phyloP scores from a whole-genome alignment of 2,888 invertebrate species.

The Mycalesis mineus region DNA sequence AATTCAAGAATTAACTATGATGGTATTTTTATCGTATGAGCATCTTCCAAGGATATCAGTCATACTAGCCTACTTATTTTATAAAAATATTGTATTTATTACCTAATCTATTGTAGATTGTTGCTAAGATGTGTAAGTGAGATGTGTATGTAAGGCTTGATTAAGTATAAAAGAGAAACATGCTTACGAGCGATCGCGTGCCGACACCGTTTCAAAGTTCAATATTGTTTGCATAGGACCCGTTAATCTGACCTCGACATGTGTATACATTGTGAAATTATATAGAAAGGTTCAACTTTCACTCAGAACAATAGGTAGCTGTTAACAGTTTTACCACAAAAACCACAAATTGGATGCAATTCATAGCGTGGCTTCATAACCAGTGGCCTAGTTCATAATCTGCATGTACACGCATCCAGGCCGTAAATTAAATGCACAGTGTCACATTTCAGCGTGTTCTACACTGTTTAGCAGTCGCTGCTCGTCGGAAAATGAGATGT shows the following conservation, averaged over 20 bases:
- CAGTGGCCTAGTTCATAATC: conserved; percentile 14
- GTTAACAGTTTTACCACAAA: neutral
- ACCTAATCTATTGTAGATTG: no score
- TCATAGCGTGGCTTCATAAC: conserved; percentile 7
- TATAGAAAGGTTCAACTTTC: neutral
- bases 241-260: neutral
- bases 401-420: conserved; percentile 10
- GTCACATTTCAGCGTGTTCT: neutral
- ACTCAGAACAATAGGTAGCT: neutral
- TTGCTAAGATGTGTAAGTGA: no score
- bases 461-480: conserved; percentile 6
- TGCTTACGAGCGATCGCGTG: no score
- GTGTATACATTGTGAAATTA: neutral
- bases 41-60: no score
- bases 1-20: no score
- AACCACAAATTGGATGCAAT: conserved; percentile 8
- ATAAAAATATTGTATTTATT: no score
- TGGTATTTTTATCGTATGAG: no score
- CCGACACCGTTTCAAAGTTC: no score
- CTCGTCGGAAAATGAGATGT: conserved; percentile 11
- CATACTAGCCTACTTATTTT: no score
- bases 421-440: conserved; percentile 7
- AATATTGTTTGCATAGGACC: no score
- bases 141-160: no score
- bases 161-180: no score